These are phyloP conservation scores for Hirudo medicinalis DNA, from an alignment of 1,140 invertebrate genomes.

Conservation along the genomic window DNA sequence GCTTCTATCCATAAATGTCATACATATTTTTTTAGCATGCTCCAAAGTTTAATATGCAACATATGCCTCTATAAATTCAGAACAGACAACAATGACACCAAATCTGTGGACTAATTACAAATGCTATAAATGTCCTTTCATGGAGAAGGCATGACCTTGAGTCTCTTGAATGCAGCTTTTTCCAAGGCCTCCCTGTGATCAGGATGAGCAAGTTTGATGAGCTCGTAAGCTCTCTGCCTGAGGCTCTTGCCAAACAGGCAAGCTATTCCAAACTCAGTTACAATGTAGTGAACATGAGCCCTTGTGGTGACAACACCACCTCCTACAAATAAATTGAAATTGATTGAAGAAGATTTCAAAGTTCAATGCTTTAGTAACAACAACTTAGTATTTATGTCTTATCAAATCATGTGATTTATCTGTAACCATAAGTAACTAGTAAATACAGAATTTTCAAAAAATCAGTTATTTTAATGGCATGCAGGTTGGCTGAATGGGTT, in stretches of 20 bases:
- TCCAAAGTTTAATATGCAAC: too few species aligned
- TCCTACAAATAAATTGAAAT: conserved; percentile 40
- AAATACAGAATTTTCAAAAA: too few species aligned
- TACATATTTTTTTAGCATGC: too few species aligned
- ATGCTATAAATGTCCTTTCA: conserved; percentile 28
- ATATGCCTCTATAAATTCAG: too few species aligned
- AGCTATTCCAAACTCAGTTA: conserved; percentile 83
- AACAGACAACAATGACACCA: too few species aligned
- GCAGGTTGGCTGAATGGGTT: too few species aligned
- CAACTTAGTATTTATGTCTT: background rate
- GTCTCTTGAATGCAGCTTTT: conserved; percentile 71
- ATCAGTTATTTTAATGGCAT: too few species aligned
- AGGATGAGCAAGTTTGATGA: conserved; percentile 80
- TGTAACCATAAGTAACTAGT: too few species aligned
- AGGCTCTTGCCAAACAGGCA: conserved; percentile 75
- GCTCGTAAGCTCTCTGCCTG: conserved; percentile 69
- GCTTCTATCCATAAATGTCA: too few species aligned
- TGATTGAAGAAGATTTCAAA: too few species aligned
- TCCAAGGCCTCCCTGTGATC: conserved; percentile 65
- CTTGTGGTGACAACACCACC: conserved; percentile 82
- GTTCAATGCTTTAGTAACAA: too few species aligned
- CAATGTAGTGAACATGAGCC: conserved; percentile 80
- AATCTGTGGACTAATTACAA: too few species aligned
- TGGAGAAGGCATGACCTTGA: conserved; percentile 69
- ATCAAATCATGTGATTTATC: background rate